Conservation (phyloP, 2,797 vertebrate species). For the Pyrocephalus nanus region DNA sequence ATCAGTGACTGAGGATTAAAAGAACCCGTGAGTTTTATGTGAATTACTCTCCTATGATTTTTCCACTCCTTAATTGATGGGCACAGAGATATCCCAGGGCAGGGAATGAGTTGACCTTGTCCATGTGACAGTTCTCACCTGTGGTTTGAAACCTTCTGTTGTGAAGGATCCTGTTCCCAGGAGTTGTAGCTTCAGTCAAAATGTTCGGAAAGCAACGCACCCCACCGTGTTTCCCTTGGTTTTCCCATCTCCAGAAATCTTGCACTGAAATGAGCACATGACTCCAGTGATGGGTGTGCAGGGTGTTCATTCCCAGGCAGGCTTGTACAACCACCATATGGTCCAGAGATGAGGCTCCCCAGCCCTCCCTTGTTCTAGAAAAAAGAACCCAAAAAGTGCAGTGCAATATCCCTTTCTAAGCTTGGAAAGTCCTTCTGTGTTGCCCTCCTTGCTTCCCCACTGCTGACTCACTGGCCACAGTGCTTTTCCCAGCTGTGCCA, state of each 20-base stretch:
- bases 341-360: background rate
- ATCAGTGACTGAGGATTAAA: background rate
- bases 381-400: background rate
- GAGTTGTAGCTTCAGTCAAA: background rate
- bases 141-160: background rate
- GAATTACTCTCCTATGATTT: background rate
- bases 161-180: background rate
- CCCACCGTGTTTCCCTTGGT: background rate
- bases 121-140: background rate
- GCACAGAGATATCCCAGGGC: background rate
- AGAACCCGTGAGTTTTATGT: background rate
- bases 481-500: background rate
- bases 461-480: background rate
- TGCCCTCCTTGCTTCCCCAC: background rate
- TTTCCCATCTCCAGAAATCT: conserved; percentile 14
- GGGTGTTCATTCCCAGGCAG: background rate
- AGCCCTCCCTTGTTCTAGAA: background rate
- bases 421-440: background rate
- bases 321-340: background rate
- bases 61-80: background rate
- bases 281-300: background rate
- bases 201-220: background rate
- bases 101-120: background rate
- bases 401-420: background rate
- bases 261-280: background rate